These are phyloP conservation scores for Lonchura striata DNA, from an alignment of 2,113 vertebrate genomes.

Conservation along the genomic window DNA sequence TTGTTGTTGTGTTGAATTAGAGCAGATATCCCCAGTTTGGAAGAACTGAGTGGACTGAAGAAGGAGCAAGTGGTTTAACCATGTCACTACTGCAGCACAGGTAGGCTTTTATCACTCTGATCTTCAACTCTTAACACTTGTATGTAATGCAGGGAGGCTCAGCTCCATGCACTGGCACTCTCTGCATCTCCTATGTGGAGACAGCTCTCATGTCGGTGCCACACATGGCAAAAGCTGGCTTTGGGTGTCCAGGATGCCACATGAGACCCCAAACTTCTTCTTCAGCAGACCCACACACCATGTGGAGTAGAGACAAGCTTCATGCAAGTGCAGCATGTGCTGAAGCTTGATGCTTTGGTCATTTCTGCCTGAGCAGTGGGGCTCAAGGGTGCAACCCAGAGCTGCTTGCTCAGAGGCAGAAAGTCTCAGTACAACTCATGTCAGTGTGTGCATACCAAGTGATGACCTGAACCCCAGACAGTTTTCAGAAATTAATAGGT, in stretches of 20 bases:
- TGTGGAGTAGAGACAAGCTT: background rate
- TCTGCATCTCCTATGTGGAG: background rate
- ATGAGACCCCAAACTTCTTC: background rate
- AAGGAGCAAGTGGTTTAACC: background rate
- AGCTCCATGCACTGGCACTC: background rate
- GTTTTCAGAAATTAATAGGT: constrained; percentile 15
- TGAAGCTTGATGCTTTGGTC: background rate
- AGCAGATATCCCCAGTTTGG: background rate
- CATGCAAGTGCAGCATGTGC: background rate
- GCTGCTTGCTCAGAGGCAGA: background rate
- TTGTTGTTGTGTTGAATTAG: background rate
- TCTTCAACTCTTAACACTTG: background rate
- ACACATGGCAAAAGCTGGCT: background rate
- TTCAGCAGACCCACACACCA: background rate
- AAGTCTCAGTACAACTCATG: background rate
- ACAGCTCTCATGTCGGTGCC: background rate
- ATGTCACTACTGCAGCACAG: background rate
- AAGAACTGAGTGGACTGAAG: background rate
- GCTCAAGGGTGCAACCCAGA: background rate
- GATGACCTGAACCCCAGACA: background rate
- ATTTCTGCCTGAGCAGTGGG: background rate
- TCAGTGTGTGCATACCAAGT: background rate
- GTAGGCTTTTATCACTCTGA: background rate
- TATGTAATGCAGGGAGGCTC: background rate
- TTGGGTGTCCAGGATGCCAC: background rate